Percentiles rank a stretch among this genome's conserved stretches.
phyloP scores from a whole-genome alignment of 2,888 invertebrate genomes.

The Anagyrus pseudococci region DNA sequence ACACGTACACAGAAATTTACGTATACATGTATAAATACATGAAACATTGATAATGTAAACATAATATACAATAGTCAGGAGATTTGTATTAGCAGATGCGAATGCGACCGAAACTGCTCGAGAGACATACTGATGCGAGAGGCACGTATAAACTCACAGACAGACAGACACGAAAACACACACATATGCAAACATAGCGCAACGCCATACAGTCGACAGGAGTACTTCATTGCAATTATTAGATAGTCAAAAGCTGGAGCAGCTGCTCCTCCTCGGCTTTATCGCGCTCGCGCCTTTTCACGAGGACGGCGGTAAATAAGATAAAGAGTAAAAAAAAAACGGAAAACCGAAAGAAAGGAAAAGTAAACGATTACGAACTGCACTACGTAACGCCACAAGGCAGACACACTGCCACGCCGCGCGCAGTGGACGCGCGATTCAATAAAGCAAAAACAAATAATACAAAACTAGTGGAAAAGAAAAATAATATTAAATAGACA shows the following conservation, averaged over 20 bases:
- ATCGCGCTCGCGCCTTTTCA: constrained; percentile 22
- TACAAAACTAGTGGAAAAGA: no score
- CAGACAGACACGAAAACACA: no score
- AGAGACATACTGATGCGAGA: constrained; percentile 8
- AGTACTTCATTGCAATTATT: constrained; percentile 25
- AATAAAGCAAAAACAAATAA: constrained; percentile 11
- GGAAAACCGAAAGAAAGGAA: constrained; percentile 22
- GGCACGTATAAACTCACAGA: constrained; percentile 20
- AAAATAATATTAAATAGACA: no score
- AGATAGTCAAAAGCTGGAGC: constrained; percentile 14
- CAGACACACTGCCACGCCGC: constrained; percentile 59
- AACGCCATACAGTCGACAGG: no score
- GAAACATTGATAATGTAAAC: no score
- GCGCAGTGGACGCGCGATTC: constrained; percentile 48
- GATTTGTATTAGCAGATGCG: no score
- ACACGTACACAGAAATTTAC: neutral
- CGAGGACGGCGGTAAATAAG: no score
- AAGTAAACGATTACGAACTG: constrained; percentile 17
- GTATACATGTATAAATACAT: no score
- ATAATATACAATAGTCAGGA: no score
- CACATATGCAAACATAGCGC: no score
- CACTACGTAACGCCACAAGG: constrained; percentile 53
- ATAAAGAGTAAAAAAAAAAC: no score
- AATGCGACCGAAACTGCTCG: constrained; percentile 19
- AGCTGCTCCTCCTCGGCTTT: constrained; percentile 2